Base-by-base conservation (phyloP, 2,113 vertebrate species). In the Paradoxurus hermaphroditus region DNA sequence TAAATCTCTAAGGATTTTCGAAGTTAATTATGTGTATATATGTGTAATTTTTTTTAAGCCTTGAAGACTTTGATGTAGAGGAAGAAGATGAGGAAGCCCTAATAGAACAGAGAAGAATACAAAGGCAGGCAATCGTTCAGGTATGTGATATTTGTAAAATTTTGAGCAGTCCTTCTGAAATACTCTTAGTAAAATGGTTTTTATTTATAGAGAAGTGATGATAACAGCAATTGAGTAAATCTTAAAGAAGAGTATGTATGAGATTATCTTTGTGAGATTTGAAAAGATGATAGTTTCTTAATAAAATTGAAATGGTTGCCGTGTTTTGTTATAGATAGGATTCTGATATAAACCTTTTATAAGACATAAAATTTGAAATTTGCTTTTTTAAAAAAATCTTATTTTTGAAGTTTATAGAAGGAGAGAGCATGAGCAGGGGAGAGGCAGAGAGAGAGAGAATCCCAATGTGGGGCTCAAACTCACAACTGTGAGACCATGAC, bases 41-140 rank as follows among this genome's bases (percentile, higher is more conserved):
- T 83, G 16, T 94, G n/a, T 77, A 87, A 12, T 62, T 25, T 94
- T 91, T 44, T 95, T 92, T 0, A 97, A 99, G 99, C 96, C 98
- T 99, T 92, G 99, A 99, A 96, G 99, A 99, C 97, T 99, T 99
- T 98, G 99, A 99, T 96, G 99, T 99, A 53, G 99, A 99, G 97
- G 99, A 99, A 98, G 99, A 99, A 44, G 99, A 99, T 97, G 99
- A 99, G 98, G 99, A 99, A 98, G 99, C 99, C 87, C 98, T 99
- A 63, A 99, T 99, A 89, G 99, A 99, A 90, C 99, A 99, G 98
- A 99, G 99, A 75, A 98, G 99, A 39, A 99, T 99, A 97, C 99
- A 99, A 88, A 99, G 99, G 1, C 96, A 99, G 97, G 99, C 99
- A 83, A 99, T 99, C 62, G 99, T 99, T 93, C 99, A 99, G 99